phyloP scores from a whole-genome alignment of 2,113 vertebrate species.

The Danio rerio region DNA sequence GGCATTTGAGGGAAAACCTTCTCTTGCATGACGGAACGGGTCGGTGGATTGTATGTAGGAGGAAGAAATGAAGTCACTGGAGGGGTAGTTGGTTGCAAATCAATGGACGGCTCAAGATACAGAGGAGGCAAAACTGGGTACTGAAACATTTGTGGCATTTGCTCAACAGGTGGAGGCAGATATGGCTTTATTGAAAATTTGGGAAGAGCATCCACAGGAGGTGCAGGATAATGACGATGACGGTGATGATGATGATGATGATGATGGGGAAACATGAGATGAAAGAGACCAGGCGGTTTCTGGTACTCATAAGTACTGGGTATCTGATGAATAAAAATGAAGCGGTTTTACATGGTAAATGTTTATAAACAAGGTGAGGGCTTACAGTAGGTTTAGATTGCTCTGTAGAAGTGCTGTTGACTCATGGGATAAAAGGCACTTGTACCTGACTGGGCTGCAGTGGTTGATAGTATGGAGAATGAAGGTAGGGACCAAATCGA shows the following conservation, averaged over 20 bases:
- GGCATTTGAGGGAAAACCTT: constrained; percentile 23
- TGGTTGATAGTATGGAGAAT: constrained; percentile 8
- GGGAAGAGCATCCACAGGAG: not conserved
- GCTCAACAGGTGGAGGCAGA: not conserved
- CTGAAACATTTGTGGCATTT: not conserved
- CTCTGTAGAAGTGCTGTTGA: not conserved
- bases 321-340: not conserved
- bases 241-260: too few species aligned
- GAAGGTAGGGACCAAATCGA: not conserved
- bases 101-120: not conserved
- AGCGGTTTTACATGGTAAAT: not conserved
- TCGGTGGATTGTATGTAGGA: not conserved
- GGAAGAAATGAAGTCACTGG: not conserved
- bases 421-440: not conserved
- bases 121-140: not conserved
- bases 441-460: constrained; percentile 22
- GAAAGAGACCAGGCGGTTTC: not conserved
- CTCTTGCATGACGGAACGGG: not conserved
- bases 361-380: not conserved
- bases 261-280: not conserved
- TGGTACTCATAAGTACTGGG: not conserved
- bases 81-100: not conserved
- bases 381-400: not conserved
- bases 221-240: not conserved
- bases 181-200: not conserved